Conservation (phyloP, 2,113 vertebrate species). For the Cygnus atratus region DNA sequence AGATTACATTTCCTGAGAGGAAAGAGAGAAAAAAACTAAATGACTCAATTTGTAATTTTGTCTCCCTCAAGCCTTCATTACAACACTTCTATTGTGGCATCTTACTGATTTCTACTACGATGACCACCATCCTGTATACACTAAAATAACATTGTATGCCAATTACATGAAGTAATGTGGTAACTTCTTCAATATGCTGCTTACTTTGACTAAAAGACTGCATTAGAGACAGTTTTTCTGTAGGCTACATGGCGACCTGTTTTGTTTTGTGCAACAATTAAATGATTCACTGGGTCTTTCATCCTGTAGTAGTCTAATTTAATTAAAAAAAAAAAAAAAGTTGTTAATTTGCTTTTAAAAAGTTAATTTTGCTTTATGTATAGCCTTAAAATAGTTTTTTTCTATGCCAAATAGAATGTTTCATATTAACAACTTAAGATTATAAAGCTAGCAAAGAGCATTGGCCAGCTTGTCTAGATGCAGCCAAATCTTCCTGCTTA, state of each 20-base stretch:
- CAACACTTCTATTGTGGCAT: neutral
- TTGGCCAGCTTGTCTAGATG: neutral
- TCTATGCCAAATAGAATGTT: neutral
- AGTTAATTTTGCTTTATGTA: neutral
- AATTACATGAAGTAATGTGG: neutral
- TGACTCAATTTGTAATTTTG: neutral
- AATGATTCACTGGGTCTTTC: conserved; percentile 23
- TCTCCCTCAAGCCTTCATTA: neutral
- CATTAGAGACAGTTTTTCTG: neutral
- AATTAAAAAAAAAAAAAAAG: neutral
- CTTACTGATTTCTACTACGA: neutral
- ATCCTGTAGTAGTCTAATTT: neutral
- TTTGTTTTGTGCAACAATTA: conserved; percentile 33
- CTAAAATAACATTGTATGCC: neutral
- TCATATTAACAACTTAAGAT: neutral
- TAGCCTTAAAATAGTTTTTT: neutral
- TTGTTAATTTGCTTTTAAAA: neutral
- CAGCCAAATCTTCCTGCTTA: conserved; percentile 12
- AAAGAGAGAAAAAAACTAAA: neutral
- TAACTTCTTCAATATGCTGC: conserved; percentile 23
- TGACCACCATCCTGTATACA: neutral
- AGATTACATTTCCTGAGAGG: neutral
- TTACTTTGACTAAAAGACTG: conserved; percentile 30
- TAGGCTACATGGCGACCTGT: neutral
- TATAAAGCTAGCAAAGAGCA: neutral